Evolutionary conservation across 1,140 invertebrate genomes (phyloP), one percentile per base, ranked within the genome.

Genomic region (Penaeus chinensis): DNA sequence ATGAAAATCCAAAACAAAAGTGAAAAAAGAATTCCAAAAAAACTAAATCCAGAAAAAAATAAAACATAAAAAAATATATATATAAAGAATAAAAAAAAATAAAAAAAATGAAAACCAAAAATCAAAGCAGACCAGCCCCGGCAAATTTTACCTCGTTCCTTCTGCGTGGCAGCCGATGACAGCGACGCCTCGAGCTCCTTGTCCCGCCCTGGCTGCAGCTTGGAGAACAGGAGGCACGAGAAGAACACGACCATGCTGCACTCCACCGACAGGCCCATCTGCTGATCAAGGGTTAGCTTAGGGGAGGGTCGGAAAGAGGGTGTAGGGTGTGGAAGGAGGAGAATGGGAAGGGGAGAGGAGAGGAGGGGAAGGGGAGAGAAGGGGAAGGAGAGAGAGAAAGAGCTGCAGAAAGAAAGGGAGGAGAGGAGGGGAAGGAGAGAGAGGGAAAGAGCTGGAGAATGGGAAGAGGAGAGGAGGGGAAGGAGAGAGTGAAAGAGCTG

Each of bases 171-270:
- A 60, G 88, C 88, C 24, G 88, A 66, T 32, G 88, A 83, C 42
- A 89, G 84, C 18, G 83, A 37, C 20, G 88, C 84, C 24, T 89
- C 88, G 42, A 89, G 47, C n/a, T 89, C 66, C n/a, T 65, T 63
- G 63, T 85, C 84, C 20, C 84, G 76, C 16, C 84, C 88, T 54
- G 89, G 87, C 11, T 77, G 78, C 32, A 86, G 76, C 27, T 86
- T 84, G 61, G 89, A 90, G 81, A 90, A 90, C 2, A 90, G 81
- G 32, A 89, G 84, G 32, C 89, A 90, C 24, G 87, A 89, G 74
- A 88, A 89, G 81, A 90, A 90, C 27, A 90, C 88, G 2, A 90
- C 89, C 87, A 89, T 86, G 60, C 82, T 80, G 78, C 89, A 90
- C 42, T 90, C 89, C 24, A 82, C 80, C 81, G 80, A 86, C 84